These are phyloP conservation scores for Atherinosoma microstoma DNA, from an alignment of 2,797 vertebrate genomes.

Conservation along the genomic window DNA sequence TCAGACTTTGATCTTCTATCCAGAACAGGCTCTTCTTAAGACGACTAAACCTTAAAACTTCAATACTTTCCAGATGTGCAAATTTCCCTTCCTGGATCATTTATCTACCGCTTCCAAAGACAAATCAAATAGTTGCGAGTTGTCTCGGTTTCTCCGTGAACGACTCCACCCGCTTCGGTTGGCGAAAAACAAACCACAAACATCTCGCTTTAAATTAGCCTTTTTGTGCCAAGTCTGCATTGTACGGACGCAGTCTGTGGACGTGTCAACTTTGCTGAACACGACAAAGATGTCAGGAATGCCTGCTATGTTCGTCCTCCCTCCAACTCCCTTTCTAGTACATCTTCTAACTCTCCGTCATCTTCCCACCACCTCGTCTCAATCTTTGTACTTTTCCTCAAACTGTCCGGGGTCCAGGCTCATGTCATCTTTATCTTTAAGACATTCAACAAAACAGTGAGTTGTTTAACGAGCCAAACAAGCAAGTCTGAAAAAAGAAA, in stretches of 20 bases:
- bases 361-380: slow-evolving; percentile 1
- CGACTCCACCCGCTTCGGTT: slow-evolving; percentile 24
- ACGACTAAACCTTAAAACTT: neutral
- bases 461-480: neutral
- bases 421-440: neutral
- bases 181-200: slow-evolving; percentile 38
- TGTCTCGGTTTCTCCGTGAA: slow-evolving; percentile 6
- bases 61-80: slow-evolving; percentile 26
- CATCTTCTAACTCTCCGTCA: slow-evolving; percentile 11
- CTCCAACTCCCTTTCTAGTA: slow-evolving; percentile 28
- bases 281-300: slow-evolving; percentile 54
- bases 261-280: slow-evolving; percentile 18
- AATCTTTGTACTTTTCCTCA: neutral
- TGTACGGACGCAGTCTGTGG: neutral
- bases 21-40: neutral
- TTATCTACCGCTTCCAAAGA: neutral
- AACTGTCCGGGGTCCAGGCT: neutral
- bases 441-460: neutral
- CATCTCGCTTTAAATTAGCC: neutral
- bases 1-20: slow-evolving; percentile 31
- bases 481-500: neutral
- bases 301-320: slow-evolving; percentile 56
- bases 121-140: slow-evolving; percentile 2
- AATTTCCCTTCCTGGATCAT: neutral
- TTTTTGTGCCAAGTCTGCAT: slow-evolving; percentile 8